Evolutionary conservation across 1,140 invertebrate genomes (phyloP).

Genomic region (Leptoteleia sp.): DNA sequence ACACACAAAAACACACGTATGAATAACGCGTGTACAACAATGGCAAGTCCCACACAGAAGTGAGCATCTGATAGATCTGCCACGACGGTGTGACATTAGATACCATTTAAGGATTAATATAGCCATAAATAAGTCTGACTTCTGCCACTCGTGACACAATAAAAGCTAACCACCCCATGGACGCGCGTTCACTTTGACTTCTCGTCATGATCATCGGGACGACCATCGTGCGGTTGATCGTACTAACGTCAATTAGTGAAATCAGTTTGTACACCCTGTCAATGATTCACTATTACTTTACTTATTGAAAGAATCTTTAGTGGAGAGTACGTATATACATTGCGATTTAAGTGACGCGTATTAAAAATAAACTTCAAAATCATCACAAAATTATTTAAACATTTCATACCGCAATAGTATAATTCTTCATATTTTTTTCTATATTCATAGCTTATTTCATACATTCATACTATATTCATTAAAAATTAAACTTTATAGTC

Average conservation of each 20-base stretch:
- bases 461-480: no score
- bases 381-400: no score
- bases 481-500: no score
- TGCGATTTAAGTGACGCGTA: no score
- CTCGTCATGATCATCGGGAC: constrained; percentile 32
- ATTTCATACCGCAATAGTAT: no score
- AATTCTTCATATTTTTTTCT: no score
- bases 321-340: no score
- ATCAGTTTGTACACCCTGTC: constrained; percentile 11
- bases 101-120: constrained; percentile 82
- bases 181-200: constrained; percentile 26
- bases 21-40: constrained; percentile 79
- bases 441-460: no score
- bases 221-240: constrained; percentile 45
- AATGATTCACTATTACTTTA: not conserved
- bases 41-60: constrained; percentile 75
- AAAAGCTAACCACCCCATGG: constrained; percentile 60
- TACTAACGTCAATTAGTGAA: constrained; percentile 54
- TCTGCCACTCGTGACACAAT: constrained; percentile 69
- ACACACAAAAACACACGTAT: constrained; percentile 78
- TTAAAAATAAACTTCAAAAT: no score
- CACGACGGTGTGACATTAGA: constrained; percentile 79
- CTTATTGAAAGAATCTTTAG: no score
- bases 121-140: constrained; percentile 81
- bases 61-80: constrained; percentile 76